Evolutionary conservation across 2,888 invertebrate genomes (phyloP).

Genomic region (Agrilus mali): DNA sequence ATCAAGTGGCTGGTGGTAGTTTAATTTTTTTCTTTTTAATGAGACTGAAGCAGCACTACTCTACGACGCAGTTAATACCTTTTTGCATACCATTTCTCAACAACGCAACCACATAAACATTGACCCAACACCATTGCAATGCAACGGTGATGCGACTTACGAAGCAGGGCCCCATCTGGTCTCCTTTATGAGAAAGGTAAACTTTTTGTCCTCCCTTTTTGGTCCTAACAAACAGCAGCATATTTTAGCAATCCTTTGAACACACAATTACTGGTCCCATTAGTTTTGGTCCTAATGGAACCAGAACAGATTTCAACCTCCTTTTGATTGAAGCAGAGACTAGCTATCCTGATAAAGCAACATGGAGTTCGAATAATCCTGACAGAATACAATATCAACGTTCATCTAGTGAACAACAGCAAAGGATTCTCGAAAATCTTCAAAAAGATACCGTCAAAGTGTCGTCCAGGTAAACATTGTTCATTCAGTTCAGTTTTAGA

Average conservation of each 20-base stretch:
- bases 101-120: constrained; percentile 19
- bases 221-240: neutral
- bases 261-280: constrained; percentile 41
- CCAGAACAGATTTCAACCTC: constrained; percentile 38
- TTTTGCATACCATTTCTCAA: constrained; percentile 18
- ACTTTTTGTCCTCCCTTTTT: neutral
- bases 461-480: constrained; percentile 29
- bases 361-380: constrained; percentile 32
- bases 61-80: constrained; percentile 15
- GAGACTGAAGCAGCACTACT: too few relatives aligned
- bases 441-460: constrained; percentile 38
- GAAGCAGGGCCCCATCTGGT: constrained; percentile 30
- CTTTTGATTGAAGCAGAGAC: constrained; percentile 50
- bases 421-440: constrained; percentile 36
- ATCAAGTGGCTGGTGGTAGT: too few relatives aligned
- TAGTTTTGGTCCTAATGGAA: constrained; percentile 29
- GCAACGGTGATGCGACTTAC: constrained; percentile 18
- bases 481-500: too few relatives aligned
- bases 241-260: constrained; percentile 4
- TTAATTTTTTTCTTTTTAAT: too few relatives aligned
- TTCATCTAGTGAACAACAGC: constrained; percentile 30
- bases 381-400: constrained; percentile 6
- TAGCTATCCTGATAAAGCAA: constrained; percentile 42
- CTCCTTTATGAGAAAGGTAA: neutral
- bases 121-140: constrained; percentile 19